Evolutionary conservation across 2,113 vertebrate species (phyloP).

Genomic region (Marcusenius ussheri): DNA sequence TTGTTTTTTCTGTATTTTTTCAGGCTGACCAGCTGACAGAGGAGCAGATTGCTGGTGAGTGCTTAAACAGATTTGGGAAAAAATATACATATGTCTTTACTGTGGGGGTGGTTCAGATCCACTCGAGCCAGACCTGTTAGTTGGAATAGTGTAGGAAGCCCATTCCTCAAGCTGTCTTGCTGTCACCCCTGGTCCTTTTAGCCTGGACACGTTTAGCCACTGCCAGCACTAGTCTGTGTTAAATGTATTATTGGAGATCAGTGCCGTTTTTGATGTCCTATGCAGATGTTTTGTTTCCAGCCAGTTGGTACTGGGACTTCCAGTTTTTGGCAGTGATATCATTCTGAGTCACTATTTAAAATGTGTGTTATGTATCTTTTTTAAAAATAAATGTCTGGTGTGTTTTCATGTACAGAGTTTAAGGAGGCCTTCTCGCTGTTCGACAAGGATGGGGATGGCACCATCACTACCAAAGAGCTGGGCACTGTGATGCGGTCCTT

Average conservation of each 20-base stretch:
- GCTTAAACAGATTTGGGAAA: not conserved
- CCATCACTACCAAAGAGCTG: slow-evolving; percentile 67
- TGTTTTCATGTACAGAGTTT: slow-evolving; percentile 32
- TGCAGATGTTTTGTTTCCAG: not conserved
- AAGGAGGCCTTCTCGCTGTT: slow-evolving; percentile 47
- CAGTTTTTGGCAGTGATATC: not conserved
- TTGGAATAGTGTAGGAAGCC: not conserved
- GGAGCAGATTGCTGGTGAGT: slow-evolving; percentile 43
- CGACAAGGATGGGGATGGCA: slow-evolving; percentile 64
- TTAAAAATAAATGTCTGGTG: not conserved
- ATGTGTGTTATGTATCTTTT: not conserved
- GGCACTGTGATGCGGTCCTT: slow-evolving; percentile 45
- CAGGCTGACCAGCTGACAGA: slow-evolving; percentile 44
- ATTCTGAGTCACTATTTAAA: not conserved
- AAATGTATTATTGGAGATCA: not conserved
- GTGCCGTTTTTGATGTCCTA: not conserved
- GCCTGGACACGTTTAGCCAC: not conserved
- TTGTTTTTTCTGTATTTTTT: not conserved
- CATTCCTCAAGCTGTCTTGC: not conserved
- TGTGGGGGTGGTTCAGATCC: not conserved
- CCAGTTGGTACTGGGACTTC: not conserved
- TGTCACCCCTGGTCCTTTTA: not conserved
- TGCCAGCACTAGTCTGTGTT: not conserved
- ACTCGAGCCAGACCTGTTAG: not conserved
- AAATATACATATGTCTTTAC: not conserved